phyloP scores from a whole-genome alignment of 2,113 vertebrate genomes.

The Peucedramus taeniatus region DNA sequence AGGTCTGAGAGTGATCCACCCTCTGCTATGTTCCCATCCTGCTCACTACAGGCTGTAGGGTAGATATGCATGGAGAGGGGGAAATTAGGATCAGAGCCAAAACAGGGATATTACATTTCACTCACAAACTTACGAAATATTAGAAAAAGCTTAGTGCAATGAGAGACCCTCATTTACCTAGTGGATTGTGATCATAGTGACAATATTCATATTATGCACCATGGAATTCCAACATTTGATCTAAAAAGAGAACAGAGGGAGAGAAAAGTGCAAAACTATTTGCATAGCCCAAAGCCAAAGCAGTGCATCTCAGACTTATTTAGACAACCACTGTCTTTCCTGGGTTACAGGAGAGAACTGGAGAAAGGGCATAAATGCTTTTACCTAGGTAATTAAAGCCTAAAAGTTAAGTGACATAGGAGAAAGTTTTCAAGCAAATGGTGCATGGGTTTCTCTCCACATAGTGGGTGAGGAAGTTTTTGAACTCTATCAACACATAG shows the following conservation, averaged over 20 bases:
- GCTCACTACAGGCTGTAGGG: neutral
- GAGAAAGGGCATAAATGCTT: neutral
- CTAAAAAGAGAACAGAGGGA: neutral
- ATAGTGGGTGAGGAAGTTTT: neutral
- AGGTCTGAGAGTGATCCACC: neutral
- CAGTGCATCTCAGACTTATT: neutral
- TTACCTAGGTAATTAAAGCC: neutral
- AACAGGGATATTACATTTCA: neutral
- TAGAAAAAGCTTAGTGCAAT: neutral
- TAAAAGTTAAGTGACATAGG: neutral
- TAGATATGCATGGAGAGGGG: rapidly evolving
- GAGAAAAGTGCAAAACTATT: neutral
- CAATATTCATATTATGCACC: neutral
- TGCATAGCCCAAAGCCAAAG: neutral
- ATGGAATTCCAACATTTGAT: neutral
- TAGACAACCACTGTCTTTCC: neutral
- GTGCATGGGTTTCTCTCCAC: neutral
- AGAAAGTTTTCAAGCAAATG: neutral
- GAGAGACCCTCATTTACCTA: neutral
- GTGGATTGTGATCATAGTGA: neutral
- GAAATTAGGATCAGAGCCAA: neutral
- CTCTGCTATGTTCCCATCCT: neutral
- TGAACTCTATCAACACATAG: neutral
- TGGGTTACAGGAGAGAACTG: neutral
- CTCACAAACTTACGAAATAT: neutral